Evolutionary conservation across 1,140 invertebrate genomes (phyloP).

Genomic region (Bombus haemorrhoidalis): DNA sequence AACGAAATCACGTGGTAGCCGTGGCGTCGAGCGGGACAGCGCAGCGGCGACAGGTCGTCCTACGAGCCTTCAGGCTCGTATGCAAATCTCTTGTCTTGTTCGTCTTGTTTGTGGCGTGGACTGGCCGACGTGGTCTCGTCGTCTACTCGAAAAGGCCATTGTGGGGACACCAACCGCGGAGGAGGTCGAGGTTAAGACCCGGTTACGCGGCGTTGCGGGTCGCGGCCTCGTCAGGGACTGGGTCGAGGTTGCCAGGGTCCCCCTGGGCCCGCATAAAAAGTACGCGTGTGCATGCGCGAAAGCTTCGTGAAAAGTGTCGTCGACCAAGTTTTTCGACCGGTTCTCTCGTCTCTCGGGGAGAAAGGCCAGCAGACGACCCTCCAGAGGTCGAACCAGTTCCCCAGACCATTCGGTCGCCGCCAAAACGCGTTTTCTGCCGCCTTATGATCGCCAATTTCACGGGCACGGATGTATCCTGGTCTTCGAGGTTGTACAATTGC

Average conservation of each 20-base stretch:
- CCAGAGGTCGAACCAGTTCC: constrained; percentile 44
- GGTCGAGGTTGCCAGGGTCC: constrained; percentile 72
- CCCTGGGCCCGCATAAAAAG: constrained; percentile 59
- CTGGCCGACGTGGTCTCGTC: constrained; percentile 1
- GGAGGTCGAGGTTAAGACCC: constrained; percentile 68
- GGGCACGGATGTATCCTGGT: not conserved
- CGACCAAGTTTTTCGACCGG: constrained; percentile 45
- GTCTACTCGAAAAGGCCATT: constrained; percentile 46
- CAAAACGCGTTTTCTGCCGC: not conserved
- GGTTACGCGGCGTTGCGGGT: constrained; percentile 70
- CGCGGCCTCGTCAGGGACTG: constrained; percentile 75
- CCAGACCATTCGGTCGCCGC: not conserved
- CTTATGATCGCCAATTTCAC: constrained; percentile 22
- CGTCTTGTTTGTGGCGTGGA: constrained; percentile 57
- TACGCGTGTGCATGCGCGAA: constrained; percentile 50
- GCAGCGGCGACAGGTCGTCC: constrained; percentile 60
- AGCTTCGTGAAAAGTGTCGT: constrained; percentile 47
- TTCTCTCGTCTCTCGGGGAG: not conserved
- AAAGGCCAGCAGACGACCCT: constrained; percentile 27
- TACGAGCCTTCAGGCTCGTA: constrained; percentile 57
- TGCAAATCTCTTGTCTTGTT: constrained; percentile 52
- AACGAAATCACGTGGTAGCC: not conserved
- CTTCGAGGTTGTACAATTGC: too few relatives aligned
- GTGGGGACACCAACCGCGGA: constrained; percentile 44
- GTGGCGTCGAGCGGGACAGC: constrained; percentile 10